These are phyloP conservation scores for Glaucopsyche alexis DNA, from an alignment of 2,888 invertebrate genomes.

Conservation along the genomic window DNA sequence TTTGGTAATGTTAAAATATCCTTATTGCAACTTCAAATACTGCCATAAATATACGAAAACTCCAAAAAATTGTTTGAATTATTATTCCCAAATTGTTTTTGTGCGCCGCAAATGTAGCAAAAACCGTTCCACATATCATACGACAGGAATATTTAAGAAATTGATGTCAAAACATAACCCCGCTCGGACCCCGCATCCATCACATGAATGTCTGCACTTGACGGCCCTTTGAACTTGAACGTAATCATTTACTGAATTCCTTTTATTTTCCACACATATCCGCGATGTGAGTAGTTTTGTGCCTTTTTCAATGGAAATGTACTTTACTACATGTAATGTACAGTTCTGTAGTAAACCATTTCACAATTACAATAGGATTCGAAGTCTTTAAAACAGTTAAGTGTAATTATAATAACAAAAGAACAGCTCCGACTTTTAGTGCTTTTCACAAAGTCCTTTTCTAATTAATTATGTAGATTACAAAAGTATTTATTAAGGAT, in stretches of 20 bases:
- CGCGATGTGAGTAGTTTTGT: constrained; percentile 4
- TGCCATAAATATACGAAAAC: background rate
- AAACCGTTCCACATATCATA: constrained; percentile 1
- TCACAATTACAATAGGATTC: background rate
- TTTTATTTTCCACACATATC: constrained; percentile 14
- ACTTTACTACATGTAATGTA: background rate
- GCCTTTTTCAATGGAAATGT: background rate
- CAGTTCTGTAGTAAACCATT: background rate
- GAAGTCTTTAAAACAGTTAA: background rate
- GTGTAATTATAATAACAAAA: background rate
- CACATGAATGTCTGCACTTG: constrained; percentile 19
- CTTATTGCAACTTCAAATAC: too few relatives aligned
- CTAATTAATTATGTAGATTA: too few relatives aligned
- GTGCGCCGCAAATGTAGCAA: constrained; percentile 10
- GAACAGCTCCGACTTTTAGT: too few relatives aligned
- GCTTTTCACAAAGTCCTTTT: too few relatives aligned
- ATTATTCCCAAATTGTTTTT: constrained; percentile 18
- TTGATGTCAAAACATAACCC: constrained; percentile 9
- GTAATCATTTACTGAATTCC: constrained; percentile 18
- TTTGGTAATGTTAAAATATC: too few relatives aligned
- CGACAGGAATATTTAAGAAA: constrained; percentile 21
- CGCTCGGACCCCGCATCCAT: background rate
- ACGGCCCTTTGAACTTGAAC: constrained; percentile 19
- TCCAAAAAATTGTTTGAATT: constrained; percentile 1
- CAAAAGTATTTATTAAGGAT: too few relatives aligned